Evolutionary conservation across 2,888 invertebrate genomes (phyloP), one percentile per base, ranked within the genome.

Genomic region (Rotaria magnacalcarata): DNA sequence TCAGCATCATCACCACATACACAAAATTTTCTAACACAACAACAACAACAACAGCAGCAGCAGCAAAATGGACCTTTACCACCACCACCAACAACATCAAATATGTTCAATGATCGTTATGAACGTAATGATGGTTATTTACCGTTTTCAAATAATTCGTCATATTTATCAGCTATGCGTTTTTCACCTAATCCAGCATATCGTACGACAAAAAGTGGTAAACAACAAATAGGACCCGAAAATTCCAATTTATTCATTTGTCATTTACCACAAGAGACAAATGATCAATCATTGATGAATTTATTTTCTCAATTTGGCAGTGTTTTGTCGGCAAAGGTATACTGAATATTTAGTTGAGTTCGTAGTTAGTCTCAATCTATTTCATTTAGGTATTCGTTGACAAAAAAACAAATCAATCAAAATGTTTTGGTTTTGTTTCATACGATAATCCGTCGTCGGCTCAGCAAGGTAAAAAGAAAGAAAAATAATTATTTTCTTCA

Each of bases 181-280:
- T 67, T 67, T 67, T 67, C 67, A 67, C 67, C 67, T 1, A 67
- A 67, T 67, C 67, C 34, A 80, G 47, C 43, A 19, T 80, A 80
- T 80, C 80, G 80, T 80, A 80, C 80, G n/a, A 80, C 80, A 80
- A 80, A 80, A 80, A 80, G 80, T 47, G 80, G 80, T 47, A 80
- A 80, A 80, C 80, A 80, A 80, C 80, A 47, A 47, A 80, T 80
- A 19, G 80, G 80, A 47, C 80, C 80, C 0, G 80, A 80, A 47
- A 47, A 47, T 80, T 80, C 80, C 0, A 80, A 80, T 47, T 47
- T 43, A 47, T 80, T 80, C 11, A 43, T 80, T 24, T 80, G 80
- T 43, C 80, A 80, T 47, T 14, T 80, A 80, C 80, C 80, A 43
- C 80, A 80, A 80, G 80, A 80, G 24, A 47, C 43, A 24, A 80